A percentile compares a stretch with the other conserved stretches of the same genome.
Conservation (phyloP, 1,140 invertebrate species). For the Dysdera silvatica region DNA sequence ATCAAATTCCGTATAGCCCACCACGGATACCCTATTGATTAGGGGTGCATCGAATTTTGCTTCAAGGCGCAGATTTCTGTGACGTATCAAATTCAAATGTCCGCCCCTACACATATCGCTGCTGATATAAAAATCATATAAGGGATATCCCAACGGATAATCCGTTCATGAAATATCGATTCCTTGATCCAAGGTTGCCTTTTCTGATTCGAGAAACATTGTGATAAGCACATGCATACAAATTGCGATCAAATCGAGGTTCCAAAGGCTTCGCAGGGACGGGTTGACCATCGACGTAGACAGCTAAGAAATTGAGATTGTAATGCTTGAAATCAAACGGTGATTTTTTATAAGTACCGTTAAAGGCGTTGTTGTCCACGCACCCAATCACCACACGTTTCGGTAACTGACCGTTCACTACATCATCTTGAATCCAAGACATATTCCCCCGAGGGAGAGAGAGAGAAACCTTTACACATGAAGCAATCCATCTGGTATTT, state of each 20-base stretch:
- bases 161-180: neutral
- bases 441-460: neutral
- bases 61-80: neutral
- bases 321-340: conserved; percentile 19
- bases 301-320: conserved; percentile 1
- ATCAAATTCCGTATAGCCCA: neutral
- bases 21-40: neutral
- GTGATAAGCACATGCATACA: conserved; percentile 11
- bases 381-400: conserved; percentile 7
- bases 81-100: neutral
- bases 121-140: neutral
- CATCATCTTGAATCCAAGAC: conserved; percentile 11
- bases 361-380: conserved; percentile 7
- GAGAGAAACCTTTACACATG: neutral
- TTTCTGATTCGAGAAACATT: conserved; percentile 3
- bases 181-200: neutral
- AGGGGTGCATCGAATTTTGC: neutral
- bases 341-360: neutral
- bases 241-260: conserved; percentile 1
- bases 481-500: neutral
- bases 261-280: conserved; percentile 4
- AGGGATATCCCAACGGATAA: neutral
- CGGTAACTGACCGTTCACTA: conserved; percentile 12
- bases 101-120: neutral
- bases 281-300: conserved; percentile 13